phyloP scores from a whole-genome alignment of 2,888 invertebrate genomes.

The Baronia brevicornis region DNA sequence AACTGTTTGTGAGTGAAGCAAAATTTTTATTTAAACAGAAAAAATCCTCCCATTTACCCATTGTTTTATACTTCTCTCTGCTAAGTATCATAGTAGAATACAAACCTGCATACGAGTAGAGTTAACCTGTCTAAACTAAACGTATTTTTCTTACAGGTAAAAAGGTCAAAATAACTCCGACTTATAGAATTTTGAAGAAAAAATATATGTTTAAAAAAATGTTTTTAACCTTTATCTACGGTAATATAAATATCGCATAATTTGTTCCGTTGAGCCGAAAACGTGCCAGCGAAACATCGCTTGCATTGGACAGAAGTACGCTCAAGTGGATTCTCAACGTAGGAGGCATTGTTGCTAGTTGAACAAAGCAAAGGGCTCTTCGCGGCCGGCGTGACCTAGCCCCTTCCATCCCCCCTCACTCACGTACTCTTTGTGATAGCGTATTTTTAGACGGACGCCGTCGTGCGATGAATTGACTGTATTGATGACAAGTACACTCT shows the following conservation, averaged over 20 bases:
- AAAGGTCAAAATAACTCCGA: constrained; percentile 27
- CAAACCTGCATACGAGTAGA: no score
- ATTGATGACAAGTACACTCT: constrained; percentile 43
- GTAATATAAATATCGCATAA: constrained; percentile 58
- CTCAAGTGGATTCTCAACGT: constrained; percentile 46
- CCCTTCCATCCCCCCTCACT: constrained; percentile 35
- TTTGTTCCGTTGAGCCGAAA: constrained; percentile 39
- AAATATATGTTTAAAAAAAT: constrained; percentile 60
- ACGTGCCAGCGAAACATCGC: constrained; percentile 56
- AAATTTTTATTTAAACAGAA: constrained; percentile 25
- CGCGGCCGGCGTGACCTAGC: constrained; percentile 58
- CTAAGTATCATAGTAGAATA: no score
- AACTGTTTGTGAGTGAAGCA: constrained; percentile 21
- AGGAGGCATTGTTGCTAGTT: constrained; percentile 62
- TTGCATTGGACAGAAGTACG: constrained; percentile 67
- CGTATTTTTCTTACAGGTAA: constrained; percentile 15
- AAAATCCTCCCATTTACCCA: no score
- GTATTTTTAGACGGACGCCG: constrained; percentile 61
- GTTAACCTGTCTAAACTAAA: no score
- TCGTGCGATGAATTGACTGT: constrained; percentile 42
- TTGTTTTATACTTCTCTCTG: no score
- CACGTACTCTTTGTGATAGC: constrained; percentile 65
- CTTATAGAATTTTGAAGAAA: constrained; percentile 38
- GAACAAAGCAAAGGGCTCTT: constrained; percentile 68
- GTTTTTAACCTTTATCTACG: no score